Evolutionary conservation across 2,888 invertebrate species (phyloP).

Genomic region (Adelphocoris suturalis): DNA sequence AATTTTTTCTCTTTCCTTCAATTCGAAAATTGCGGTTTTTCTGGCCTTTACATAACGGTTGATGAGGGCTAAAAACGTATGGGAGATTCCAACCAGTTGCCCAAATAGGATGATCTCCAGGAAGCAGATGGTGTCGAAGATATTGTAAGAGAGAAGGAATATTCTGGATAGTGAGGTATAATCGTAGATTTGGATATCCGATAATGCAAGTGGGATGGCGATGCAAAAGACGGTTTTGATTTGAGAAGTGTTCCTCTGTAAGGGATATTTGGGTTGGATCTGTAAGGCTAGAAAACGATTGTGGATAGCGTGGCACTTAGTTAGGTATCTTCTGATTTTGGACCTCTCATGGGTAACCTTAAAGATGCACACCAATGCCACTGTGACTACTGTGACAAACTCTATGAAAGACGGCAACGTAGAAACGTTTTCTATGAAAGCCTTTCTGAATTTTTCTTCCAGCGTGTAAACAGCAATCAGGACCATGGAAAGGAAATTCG

Average conservation of each 20-base stretch:
- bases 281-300: neutral
- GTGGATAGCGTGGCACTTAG: neutral
- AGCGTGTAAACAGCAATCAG: neutral
- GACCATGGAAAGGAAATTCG: neutral
- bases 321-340: neutral
- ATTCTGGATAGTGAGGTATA: neutral
- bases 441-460: neutral
- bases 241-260: neutral
- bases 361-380: neutral
- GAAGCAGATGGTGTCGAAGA: neutral
- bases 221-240: neutral
- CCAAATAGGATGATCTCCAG: neutral
- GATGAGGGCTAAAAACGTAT: neutral
- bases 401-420: neutral
- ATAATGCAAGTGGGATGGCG: neutral
- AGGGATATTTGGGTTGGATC: neutral
- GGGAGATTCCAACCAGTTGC: neutral
- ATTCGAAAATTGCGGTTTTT: neutral
- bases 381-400: neutral
- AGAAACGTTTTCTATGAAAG: neutral
- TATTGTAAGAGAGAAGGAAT: neutral
- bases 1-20: neutral
- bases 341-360: neutral
- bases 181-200: conserved; percentile 1
- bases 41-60: neutral